Percentiles rank a stretch among this genome's conserved stretches.
These are phyloP conservation scores for Mesitornis unicolor DNA, from an alignment of 2,113 vertebrate species.

Conservation along the genomic window DNA sequence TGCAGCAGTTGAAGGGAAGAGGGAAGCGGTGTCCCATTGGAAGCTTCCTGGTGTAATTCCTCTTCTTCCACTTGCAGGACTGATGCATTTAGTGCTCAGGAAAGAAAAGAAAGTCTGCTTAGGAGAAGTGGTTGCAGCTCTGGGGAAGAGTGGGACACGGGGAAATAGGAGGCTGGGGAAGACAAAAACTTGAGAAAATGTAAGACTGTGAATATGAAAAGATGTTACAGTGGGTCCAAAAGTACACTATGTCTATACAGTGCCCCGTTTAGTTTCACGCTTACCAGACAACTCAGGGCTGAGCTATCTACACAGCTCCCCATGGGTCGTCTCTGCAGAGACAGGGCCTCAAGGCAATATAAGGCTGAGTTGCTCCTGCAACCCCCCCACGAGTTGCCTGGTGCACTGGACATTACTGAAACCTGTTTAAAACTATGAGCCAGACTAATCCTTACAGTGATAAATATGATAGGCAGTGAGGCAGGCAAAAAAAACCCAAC, in stretches of 20 bases:
- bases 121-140: not conserved
- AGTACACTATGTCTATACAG: not conserved
- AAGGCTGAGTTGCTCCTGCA: too few relatives aligned
- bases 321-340: too few relatives aligned
- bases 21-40: not conserved
- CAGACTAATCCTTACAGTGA: too few relatives aligned
- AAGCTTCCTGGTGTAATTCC: not conserved
- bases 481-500: not conserved
- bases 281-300: too few relatives aligned
- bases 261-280: too few relatives aligned
- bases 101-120: not conserved
- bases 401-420: too few relatives aligned
- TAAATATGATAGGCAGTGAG: not conserved
- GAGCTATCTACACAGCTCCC: too few relatives aligned
- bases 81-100: not conserved
- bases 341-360: too few relatives aligned
- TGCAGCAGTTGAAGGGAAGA: not conserved
- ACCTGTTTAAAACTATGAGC: too few relatives aligned
- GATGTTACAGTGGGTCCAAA: not conserved
- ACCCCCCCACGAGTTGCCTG: too few relatives aligned
- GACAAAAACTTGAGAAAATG: fast-evolving
- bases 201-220: not conserved
- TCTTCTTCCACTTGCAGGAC: not conserved
- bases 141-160: not conserved
- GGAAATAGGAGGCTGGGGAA: not conserved